Evolutionary conservation across 2,797 vertebrate species (phyloP).

Genomic region (Anomalospiza imberbis): DNA sequence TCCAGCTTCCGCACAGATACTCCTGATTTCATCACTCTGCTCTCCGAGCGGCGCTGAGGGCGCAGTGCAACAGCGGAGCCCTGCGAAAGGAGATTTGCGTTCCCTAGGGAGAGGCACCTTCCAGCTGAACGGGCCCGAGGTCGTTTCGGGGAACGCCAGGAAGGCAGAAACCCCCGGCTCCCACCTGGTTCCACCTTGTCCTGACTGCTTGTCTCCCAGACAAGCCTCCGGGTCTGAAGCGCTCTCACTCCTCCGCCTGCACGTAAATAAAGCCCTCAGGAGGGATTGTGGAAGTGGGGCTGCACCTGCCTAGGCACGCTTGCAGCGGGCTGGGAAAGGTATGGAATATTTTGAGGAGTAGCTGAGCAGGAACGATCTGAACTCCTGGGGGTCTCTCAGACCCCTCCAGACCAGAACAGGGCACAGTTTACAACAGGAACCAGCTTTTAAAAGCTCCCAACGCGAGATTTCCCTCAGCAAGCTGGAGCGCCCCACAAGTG

Average conservation of each 20-base stretch:
- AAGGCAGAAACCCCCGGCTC: not conserved
- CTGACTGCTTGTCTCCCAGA: accelerated
- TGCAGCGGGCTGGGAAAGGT: not conserved
- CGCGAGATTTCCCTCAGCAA: not conserved
- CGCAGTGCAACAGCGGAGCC: not conserved
- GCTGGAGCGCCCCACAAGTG: not conserved
- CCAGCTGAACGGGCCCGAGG: not conserved
- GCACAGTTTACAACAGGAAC: not conserved
- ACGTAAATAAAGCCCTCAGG: not conserved
- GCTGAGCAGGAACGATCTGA: not conserved
- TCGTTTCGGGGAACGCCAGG: not conserved
- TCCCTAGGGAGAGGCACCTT: not conserved
- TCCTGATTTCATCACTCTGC: slow-evolving; percentile 28
- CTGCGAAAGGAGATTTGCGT: not conserved
- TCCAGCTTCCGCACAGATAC: slow-evolving; percentile 36
- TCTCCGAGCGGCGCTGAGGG: not conserved
- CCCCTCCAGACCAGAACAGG: not conserved
- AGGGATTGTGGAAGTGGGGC: not conserved
- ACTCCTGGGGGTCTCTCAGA: not conserved
- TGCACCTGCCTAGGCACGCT: not conserved
- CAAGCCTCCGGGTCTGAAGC: not conserved
- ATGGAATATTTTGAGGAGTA: not conserved
- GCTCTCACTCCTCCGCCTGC: not conserved
- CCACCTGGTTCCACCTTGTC: not conserved
- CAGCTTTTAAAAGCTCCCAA: not conserved